Conservation (phyloP, 2,797 vertebrate species). For the Acipenser ruthenus region DNA sequence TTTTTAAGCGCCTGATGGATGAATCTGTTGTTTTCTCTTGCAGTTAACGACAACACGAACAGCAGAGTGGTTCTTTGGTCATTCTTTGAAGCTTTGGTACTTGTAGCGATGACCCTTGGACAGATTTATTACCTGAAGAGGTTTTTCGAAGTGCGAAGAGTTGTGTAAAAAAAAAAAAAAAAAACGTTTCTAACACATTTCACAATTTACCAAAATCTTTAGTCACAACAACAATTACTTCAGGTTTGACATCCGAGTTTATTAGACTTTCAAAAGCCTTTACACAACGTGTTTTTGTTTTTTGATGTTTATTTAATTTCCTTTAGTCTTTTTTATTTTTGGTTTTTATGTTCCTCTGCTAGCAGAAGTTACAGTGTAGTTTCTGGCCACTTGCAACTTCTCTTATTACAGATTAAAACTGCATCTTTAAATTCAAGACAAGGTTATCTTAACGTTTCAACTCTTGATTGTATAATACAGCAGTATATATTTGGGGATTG, state of each 20-base stretch:
- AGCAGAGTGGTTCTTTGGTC: constrained; percentile 99
- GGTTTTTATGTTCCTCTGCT: constrained; percentile 19
- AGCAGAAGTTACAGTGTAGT: constrained; percentile 28
- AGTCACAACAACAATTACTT: constrained; percentile 45
- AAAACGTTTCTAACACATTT: constrained; percentile 30
- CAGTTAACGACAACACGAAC: constrained; percentile 99
- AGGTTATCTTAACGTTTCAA: background rate
- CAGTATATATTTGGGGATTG: no score
- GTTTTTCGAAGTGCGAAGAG: constrained; percentile 98
- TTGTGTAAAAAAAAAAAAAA: constrained; percentile 66
- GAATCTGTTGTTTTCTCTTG: constrained; percentile 8
- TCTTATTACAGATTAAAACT: constrained; percentile 41
- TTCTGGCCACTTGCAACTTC: constrained; percentile 37
- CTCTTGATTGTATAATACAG: background rate
- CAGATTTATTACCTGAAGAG: constrained; percentile 99
- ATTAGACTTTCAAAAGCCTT: background rate
- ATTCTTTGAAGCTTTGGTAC: constrained; percentile 95
- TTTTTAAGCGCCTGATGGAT: no score
- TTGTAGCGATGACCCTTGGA: constrained; percentile 98
- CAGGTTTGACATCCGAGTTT: constrained; percentile 10
- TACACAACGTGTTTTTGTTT: background rate
- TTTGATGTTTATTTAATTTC: background rate
- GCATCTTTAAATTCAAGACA: constrained; percentile 24
- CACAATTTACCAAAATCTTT: constrained; percentile 54
- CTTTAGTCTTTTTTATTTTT: background rate